These are phyloP conservation scores for Spisula subtruncata DNA, from an alignment of 2,888 invertebrate genomes.

Conservation along the genomic window DNA sequence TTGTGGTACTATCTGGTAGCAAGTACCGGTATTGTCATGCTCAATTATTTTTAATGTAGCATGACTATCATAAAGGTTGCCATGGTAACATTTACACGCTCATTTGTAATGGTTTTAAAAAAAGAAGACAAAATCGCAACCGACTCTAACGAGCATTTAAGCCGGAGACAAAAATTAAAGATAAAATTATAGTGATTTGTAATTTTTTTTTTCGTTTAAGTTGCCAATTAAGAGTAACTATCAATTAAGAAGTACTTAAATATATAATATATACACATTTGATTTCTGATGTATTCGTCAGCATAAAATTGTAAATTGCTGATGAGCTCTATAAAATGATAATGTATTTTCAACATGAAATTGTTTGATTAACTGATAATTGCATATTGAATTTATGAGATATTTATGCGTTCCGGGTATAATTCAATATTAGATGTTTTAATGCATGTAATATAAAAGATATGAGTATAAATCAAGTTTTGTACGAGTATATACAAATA, in stretches of 20 bases:
- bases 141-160: neutral
- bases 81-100: constrained; percentile 38
- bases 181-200: neutral
- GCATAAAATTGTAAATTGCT: neutral
- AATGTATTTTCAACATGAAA: neutral
- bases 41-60: constrained; percentile 49
- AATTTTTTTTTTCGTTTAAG: neutral
- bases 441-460: neutral
- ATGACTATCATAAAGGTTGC: constrained; percentile 47
- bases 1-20: neutral
- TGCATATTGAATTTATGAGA: constrained; percentile 1
- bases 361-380: constrained; percentile 18
- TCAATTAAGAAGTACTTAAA: neutral
- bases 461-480: neutral
- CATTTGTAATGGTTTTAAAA: constrained; percentile 24
- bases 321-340: constrained; percentile 11
- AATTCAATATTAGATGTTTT: neutral
- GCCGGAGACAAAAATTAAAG: neutral
- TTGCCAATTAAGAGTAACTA: neutral
- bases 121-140: neutral
- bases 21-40: constrained; percentile 39
- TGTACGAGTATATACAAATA: neutral
- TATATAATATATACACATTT: neutral
- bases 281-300: neutral
- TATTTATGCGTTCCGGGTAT: neutral